Evolutionary conservation across 2,113 vertebrate species (phyloP).

Genomic region (Ranitomeya variabilis): DNA sequence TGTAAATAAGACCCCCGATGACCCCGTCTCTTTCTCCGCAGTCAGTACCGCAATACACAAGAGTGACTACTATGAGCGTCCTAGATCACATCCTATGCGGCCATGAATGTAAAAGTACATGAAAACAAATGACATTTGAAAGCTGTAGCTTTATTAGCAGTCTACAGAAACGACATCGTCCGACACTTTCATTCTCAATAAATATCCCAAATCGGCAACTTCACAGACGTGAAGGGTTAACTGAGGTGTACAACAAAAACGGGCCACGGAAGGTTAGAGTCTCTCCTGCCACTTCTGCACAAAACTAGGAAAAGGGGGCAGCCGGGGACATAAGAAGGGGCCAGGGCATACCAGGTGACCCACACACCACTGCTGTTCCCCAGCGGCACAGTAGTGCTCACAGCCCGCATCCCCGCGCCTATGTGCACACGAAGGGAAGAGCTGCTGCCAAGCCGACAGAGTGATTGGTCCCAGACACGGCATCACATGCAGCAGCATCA

Average conservation of each 20-base stretch:
- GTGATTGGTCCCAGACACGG: constrained; percentile 28
- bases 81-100: too few relatives aligned
- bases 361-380: not conserved
- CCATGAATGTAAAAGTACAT: too few relatives aligned
- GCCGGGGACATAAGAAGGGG: constrained; percentile 21
- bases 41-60: too few relatives aligned
- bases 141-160: not conserved
- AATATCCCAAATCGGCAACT: not conserved
- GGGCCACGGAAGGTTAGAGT: not conserved
- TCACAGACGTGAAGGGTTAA: not conserved
- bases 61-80: too few relatives aligned
- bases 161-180: not conserved
- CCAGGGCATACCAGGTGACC: not conserved
- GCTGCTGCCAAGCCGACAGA: not conserved
- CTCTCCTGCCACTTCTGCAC: not conserved
- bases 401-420: not conserved
- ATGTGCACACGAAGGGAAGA: not conserved
- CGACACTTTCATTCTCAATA: not conserved
- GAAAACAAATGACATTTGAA: not conserved
- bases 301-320: constrained; percentile 45
- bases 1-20: too few relatives aligned
- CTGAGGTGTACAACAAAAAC: not conserved
- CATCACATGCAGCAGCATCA: constrained; percentile 24
- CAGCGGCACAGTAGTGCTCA: not conserved
- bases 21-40: too few relatives aligned